Conservation (phyloP, 2,888 invertebrate genomes). For the Drosophila anomalata region DNA sequence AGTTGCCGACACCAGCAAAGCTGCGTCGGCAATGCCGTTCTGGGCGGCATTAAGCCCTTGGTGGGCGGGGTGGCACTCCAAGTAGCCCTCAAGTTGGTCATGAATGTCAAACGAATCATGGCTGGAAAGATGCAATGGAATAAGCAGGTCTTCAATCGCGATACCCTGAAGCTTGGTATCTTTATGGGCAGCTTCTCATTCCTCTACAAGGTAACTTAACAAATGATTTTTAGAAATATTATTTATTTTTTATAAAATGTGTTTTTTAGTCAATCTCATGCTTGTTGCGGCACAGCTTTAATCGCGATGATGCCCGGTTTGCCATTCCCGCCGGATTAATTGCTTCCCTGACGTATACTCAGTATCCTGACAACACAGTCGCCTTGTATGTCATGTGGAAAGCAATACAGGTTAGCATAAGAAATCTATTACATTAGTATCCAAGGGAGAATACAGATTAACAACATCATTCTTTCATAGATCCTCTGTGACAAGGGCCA, state of each 20-base stretch:
- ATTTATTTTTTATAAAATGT: not conserved
- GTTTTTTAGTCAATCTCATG: constrained; percentile 87
- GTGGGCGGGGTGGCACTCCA: constrained; percentile 87
- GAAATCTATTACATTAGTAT: not conserved
- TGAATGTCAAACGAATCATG: constrained; percentile 85
- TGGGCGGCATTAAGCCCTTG: constrained; percentile 86
- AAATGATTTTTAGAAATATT: not conserved
- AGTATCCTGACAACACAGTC: constrained; percentile 90
- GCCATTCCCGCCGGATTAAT: constrained; percentile 89
- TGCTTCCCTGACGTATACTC: constrained; percentile 89
- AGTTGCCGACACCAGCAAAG: constrained; percentile 87
- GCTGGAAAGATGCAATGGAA: constrained; percentile 85
- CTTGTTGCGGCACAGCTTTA: constrained; percentile 86
- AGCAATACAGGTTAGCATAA: constrained; percentile 88
- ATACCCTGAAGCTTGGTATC: constrained; percentile 87
- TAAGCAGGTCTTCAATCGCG: constrained; percentile 85
- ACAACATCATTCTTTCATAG: constrained; percentile 81
- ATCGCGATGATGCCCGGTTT: constrained; percentile 86
- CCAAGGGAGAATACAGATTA: too few species aligned
- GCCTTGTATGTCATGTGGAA: constrained; percentile 94
- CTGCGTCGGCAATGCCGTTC: constrained; percentile 86
- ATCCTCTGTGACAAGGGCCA: constrained; percentile 90
- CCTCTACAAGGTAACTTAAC: constrained; percentile 86
- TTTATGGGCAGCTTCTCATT: constrained; percentile 89
- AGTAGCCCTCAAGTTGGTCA: constrained; percentile 86